phyloP scores from a whole-genome alignment of 1,140 invertebrate species.

The Heliconius congener region DNA sequence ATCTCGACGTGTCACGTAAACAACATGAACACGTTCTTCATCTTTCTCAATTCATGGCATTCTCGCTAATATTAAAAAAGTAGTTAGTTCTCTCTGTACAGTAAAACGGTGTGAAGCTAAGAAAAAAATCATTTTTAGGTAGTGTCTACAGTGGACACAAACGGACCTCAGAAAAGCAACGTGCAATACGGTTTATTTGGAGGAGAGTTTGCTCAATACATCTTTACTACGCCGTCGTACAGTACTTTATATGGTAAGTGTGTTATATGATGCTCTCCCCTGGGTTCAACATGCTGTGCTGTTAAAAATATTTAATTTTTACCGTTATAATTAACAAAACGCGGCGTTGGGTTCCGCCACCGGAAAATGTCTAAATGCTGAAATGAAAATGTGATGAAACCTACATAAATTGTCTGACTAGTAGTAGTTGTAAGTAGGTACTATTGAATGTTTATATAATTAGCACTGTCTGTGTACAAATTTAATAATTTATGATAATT shows the following conservation, averaged over 20 bases:
- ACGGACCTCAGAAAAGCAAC: slow-evolving; percentile 43
- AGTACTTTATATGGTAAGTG: slow-evolving; percentile 62
- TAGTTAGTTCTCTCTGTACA: no score
- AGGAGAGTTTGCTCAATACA: slow-evolving; percentile 53
- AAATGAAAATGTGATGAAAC: no score
- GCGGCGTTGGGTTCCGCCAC: no score
- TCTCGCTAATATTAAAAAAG: no score
- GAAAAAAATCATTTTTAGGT: slow-evolving; percentile 46
- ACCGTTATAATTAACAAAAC: no score
- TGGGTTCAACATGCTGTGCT: no score
- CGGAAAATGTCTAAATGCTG: no score
- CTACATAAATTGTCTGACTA: not conserved
- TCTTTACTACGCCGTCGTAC: slow-evolving; percentile 53
- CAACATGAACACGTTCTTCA: no score
- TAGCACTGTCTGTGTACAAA: not conserved
- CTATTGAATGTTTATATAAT: not conserved
- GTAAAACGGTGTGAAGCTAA: no score
- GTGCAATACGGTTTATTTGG: slow-evolving; percentile 63
- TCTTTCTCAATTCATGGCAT: no score
- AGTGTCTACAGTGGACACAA: slow-evolving; percentile 43
- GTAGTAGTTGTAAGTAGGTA: not conserved
- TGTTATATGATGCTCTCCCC: not conserved
- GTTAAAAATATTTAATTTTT: no score
- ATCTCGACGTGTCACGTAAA: no score
- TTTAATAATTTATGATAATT: not conserved